A percentile compares a stretch with the other conserved stretches of the same genome.
Evolutionary conservation across 2,888 invertebrate genomes (phyloP).

Genomic region (Nymphalis polychloros): DNA sequence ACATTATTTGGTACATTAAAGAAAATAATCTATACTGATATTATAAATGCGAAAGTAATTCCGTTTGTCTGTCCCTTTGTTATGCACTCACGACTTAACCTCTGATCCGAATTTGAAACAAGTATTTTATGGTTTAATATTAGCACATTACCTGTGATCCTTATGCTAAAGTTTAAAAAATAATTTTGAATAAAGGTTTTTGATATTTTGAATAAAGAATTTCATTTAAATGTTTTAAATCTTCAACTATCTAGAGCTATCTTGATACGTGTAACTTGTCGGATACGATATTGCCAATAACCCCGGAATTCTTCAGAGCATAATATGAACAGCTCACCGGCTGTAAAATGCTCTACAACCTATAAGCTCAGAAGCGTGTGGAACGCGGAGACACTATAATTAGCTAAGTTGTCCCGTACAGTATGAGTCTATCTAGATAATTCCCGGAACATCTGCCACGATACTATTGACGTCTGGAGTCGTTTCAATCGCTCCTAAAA

Average conservation of each 20-base stretch:
- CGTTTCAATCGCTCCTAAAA: conserved; percentile 23
- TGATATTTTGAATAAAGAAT: not conserved
- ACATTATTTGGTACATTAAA: no score
- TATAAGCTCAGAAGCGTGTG: conserved; percentile 41
- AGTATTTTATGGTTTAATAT: no score
- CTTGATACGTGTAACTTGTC: conserved; percentile 7
- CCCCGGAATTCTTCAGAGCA: conserved; percentile 19
- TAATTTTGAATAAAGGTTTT: no score
- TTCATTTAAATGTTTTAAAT: not conserved
- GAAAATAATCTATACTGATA: no score
- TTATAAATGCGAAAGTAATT: no score
- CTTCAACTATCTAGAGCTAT: conserved; percentile 5
- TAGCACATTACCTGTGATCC: not conserved
- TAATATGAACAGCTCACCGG: conserved; percentile 8
- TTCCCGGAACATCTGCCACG: conserved; percentile 34
- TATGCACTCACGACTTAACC: no score
- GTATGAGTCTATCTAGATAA: conserved; percentile 20
- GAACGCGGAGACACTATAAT: conserved; percentile 66
- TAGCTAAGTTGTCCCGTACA: conserved; percentile 50
- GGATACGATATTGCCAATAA: conserved; percentile 27
- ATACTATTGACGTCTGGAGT: conserved; percentile 11
- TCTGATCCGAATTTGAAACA: no score
- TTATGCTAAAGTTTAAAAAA: no score
- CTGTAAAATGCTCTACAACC: conserved; percentile 16
- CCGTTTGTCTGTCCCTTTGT: no score